phyloP scores from a whole-genome alignment of 2,797 vertebrate genomes.

The Rhadinocentrus ornatus region DNA sequence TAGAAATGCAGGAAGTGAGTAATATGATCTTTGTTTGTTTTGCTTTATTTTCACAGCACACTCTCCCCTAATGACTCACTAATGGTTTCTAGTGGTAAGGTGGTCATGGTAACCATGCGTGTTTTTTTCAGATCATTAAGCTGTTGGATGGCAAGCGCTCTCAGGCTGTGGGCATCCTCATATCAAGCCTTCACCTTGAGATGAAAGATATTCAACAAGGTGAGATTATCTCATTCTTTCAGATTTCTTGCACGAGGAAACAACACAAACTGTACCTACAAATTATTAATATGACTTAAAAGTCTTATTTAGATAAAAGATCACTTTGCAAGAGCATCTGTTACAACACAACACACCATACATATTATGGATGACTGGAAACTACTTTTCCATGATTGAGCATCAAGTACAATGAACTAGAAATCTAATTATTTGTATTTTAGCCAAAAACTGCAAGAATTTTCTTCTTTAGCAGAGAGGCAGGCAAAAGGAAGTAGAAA shows the following conservation, averaged over 20 bases:
- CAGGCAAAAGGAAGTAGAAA: no score
- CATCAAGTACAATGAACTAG: no score
- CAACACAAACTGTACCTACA: not conserved
- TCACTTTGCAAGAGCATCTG: no score
- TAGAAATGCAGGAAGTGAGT: not conserved
- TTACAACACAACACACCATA: not conserved
- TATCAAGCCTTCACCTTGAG: slow-evolving; percentile 97
- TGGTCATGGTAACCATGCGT: slow-evolving; percentile 50
- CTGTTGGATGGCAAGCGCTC: slow-evolving; percentile 94
- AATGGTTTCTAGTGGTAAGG: slow-evolving; percentile 42
- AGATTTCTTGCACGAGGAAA: not conserved
- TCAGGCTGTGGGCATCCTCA: slow-evolving; percentile 96
- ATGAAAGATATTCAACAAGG: slow-evolving; percentile 98
- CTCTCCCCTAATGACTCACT: slow-evolving; percentile 38
- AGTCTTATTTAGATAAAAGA: not conserved
- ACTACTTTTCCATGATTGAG: no score
- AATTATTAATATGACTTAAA: not conserved
- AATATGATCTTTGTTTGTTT: slow-evolving; percentile 14
- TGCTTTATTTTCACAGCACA: slow-evolving; percentile 8
- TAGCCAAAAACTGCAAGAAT: no score
- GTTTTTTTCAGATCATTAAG: slow-evolving; percentile 92
- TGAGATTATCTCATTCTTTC: slow-evolving; percentile 57
- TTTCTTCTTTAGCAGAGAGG: no score
- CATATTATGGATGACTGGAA: no score
- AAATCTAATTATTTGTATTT: no score